These are phyloP conservation scores for Saccostrea echinata DNA, from an alignment of 1,140 invertebrate species.

Conservation along the genomic window DNA sequence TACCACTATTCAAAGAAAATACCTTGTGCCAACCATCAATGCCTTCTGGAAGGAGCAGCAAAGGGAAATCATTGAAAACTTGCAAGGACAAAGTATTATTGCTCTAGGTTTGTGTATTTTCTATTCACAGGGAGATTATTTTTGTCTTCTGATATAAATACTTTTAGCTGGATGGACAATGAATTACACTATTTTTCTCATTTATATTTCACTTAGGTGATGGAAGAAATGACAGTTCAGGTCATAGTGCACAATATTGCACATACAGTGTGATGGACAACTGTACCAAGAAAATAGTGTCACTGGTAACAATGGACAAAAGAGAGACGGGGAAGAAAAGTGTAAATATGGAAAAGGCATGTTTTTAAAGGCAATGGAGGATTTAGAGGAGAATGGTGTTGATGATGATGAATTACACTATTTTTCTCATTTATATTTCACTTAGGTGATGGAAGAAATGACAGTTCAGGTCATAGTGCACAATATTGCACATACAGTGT, in stretches of 20 bases:
- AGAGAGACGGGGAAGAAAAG: slow-evolving; percentile 37
- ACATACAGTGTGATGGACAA: slow-evolving; percentile 43
- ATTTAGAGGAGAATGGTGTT: not conserved
- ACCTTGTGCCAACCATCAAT: slow-evolving; percentile 39
- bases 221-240: slow-evolving; percentile 41
- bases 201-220: slow-evolving; percentile 19
- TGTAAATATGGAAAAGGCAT: slow-evolving; percentile 44
- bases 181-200: too few species aligned
- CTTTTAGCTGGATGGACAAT: too few species aligned
- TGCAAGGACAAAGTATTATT: not conserved
- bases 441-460: slow-evolving; percentile 44
- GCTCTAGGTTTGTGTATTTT: too few species aligned
- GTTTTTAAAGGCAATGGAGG: slow-evolving; percentile 41
- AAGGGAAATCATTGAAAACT: not conserved
- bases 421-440: too few species aligned
- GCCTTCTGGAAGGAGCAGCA: slow-evolving; percentile 6
- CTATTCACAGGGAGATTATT: too few species aligned
- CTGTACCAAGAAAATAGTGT: slow-evolving; percentile 23
- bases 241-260: slow-evolving; percentile 34
- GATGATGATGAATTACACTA: too few species aligned
- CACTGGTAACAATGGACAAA: slow-evolving; percentile 8
- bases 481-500: slow-evolving; percentile 45
- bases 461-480: slow-evolving; percentile 37
- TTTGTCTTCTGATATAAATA: too few species aligned
- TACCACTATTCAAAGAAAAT: slow-evolving; percentile 12